Conservation (phyloP, 2,113 vertebrate species). For the Nannospalax galili region DNA sequence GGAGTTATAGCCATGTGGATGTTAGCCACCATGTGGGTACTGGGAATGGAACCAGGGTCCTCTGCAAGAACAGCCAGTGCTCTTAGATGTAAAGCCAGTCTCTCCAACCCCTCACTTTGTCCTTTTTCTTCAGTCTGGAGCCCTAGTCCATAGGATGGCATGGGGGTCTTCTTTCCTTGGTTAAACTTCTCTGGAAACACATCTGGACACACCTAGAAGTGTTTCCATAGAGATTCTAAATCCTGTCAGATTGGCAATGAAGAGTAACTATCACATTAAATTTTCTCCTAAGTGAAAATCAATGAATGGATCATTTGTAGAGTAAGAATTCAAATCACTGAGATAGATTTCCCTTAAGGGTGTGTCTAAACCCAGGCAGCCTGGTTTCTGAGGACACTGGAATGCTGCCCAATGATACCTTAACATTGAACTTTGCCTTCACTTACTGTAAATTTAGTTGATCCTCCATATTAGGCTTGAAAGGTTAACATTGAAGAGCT, state of each 20-base stretch:
- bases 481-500: neutral
- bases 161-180: neutral
- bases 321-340: neutral
- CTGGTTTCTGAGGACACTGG: accelerated
- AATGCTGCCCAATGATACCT: neutral
- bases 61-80: too few species aligned
- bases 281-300: too few species aligned
- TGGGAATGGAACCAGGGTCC: too few species aligned
- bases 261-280: neutral
- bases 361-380: neutral
- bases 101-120: too few species aligned
- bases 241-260: neutral
- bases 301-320: neutral
- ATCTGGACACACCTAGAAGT: neutral
- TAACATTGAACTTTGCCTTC: neutral
- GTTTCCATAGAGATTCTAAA: neutral
- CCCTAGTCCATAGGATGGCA: neutral
- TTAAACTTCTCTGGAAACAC: neutral
- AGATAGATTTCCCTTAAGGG: neutral
- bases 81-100: too few species aligned
- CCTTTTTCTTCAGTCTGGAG: neutral
- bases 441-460: neutral
- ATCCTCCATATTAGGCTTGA: accelerated
- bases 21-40: too few species aligned
- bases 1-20: too few species aligned